These are phyloP conservation scores for Euura saliciscinereae DNA, from an alignment of 1,140 invertebrate species.

Conservation along the genomic window DNA sequence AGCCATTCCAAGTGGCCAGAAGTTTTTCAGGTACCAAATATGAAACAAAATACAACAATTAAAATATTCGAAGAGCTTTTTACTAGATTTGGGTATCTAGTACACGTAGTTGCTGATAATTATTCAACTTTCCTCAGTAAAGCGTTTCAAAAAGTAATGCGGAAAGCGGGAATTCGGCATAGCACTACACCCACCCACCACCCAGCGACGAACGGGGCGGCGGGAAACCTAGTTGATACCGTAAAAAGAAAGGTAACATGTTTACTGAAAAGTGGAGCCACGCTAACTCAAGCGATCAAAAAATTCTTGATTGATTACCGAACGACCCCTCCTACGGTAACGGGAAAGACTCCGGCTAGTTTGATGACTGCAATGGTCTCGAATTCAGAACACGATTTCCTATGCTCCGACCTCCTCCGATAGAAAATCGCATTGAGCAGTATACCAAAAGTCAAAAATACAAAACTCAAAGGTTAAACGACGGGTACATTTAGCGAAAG, in stretches of 20 bases:
- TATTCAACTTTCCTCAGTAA: background rate
- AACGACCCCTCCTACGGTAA: slow-evolving; percentile 13
- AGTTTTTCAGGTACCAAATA: background rate
- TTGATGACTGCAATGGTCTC: slow-evolving; percentile 14
- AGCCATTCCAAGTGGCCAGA: background rate
- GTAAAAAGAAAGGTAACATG: background rate
- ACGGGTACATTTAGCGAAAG: background rate
- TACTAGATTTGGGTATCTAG: background rate
- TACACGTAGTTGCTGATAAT: background rate
- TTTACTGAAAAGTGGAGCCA: slow-evolving; percentile 1
- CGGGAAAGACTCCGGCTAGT: slow-evolving; percentile 18
- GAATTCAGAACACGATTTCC: slow-evolving; percentile 19
- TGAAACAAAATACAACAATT: background rate
- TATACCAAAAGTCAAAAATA: background rate
- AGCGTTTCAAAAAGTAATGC: background rate
- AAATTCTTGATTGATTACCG: slow-evolving; percentile 15
- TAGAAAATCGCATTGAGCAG: background rate
- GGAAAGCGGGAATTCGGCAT: background rate
- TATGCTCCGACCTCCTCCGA: slow-evolving; percentile 9
- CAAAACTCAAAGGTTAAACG: background rate
- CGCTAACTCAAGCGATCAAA: background rate
- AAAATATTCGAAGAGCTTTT: background rate
- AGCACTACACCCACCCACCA: background rate
- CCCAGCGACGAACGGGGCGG: background rate
- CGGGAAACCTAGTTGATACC: background rate